Conservation (phyloP, 2,113 vertebrate species). For the Poeciliopsis retropinna region DNA sequence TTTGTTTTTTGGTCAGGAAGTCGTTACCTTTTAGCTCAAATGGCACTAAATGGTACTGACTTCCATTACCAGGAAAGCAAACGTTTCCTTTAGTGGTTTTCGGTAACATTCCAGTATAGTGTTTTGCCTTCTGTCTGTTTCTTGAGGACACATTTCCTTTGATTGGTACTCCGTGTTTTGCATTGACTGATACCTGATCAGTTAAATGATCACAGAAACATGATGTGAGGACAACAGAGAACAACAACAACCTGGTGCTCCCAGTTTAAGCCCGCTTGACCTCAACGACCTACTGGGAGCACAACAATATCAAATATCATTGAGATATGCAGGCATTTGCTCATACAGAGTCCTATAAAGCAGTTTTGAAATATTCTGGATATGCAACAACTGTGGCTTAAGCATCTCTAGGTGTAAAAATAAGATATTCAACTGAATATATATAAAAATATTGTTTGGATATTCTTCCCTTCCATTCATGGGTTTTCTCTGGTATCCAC, state of each 20-base stretch:
- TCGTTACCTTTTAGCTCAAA: background rate
- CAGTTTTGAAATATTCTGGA: too few relatives aligned
- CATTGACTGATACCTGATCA: slow-evolving; percentile 3
- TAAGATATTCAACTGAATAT: background rate
- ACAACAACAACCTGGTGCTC: too few relatives aligned
- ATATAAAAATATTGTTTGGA: background rate
- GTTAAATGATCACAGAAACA: background rate
- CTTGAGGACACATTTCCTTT: slow-evolving; percentile 26
- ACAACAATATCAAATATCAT: too few relatives aligned
- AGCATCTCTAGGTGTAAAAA: too few relatives aligned
- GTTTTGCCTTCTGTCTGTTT: background rate
- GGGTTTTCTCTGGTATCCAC: background rate
- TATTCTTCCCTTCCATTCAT: background rate
- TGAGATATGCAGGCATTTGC: too few relatives aligned
- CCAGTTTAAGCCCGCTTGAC: too few relatives aligned
- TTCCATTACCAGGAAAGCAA: background rate
- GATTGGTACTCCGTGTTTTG: slow-evolving; percentile 42
- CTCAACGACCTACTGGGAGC: too few relatives aligned
- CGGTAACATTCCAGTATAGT: background rate
- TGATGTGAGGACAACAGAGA: background rate
- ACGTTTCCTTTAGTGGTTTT: background rate
- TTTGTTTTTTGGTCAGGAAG: background rate
- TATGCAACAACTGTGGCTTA: too few relatives aligned
- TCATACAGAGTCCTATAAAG: too few relatives aligned
- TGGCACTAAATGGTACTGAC: background rate